A percentile compares a stretch with the other conserved stretches of the same genome.
Conservation (phyloP, 1,140 invertebrate genomes). For the Sinella curviseta region DNA sequence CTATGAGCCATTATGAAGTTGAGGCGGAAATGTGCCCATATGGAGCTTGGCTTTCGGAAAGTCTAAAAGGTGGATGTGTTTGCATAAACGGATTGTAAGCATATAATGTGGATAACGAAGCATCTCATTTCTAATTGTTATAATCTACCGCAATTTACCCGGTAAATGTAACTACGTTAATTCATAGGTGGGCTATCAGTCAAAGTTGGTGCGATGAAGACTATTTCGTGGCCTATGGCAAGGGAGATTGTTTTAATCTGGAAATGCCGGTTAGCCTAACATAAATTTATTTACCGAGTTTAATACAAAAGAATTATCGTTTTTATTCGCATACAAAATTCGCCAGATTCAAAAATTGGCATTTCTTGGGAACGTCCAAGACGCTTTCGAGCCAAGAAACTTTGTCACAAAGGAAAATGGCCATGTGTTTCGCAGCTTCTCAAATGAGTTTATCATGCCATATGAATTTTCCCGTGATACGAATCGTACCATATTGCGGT, state of each 20-base stretch:
- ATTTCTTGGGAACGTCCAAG: neutral
- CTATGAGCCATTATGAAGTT: neutral
- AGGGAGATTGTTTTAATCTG: conserved; percentile 23
- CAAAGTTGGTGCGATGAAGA: conserved; percentile 29
- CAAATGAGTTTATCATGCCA: neutral
- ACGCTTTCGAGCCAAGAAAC: conserved; percentile 28
- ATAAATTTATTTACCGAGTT: too few relatives aligned
- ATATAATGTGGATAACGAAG: too few relatives aligned
- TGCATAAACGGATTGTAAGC: conserved; percentile 29
- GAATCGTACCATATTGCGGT: neutral
- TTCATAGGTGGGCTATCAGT: conserved; percentile 25
- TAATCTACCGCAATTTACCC: too few relatives aligned
- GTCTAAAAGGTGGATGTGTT: neutral
- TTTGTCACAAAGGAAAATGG: conserved; percentile 5
- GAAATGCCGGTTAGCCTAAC: too few relatives aligned
- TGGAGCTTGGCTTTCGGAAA: conserved; percentile 23
- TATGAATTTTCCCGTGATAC: neutral
- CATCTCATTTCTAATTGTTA: too few relatives aligned
- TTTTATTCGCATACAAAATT: too few relatives aligned
- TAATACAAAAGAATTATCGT: neutral
- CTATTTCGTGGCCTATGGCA: conserved; percentile 11
- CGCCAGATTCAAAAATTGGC: conserved; percentile 23
- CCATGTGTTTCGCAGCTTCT: neutral
- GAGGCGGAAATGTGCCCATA: conserved; percentile 8
- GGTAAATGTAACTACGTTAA: too few relatives aligned